Evolutionary conservation across 2,113 vertebrate species (phyloP).

Genomic region (Corythaixoides concolor): DNA sequence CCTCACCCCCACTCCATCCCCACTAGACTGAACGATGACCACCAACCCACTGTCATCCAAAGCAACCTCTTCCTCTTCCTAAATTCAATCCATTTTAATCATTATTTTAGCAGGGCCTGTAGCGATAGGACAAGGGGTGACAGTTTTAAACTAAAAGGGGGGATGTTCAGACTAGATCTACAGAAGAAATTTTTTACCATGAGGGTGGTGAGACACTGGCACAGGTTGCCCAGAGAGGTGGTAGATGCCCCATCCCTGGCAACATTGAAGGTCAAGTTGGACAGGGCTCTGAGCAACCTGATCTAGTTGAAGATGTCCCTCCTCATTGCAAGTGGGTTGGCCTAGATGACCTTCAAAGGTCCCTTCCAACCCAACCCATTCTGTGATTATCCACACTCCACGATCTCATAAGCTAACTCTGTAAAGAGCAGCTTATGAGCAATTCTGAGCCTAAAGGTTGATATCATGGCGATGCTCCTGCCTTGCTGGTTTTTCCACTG

Average conservation of each 20-base stretch:
- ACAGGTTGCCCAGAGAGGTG: neutral
- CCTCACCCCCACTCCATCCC: neutral
- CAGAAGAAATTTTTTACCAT: accelerated
- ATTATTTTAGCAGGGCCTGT: neutral
- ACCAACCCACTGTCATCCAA: neutral
- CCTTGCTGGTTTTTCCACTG: neutral
- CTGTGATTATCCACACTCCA: too few species aligned
- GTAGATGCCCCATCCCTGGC: neutral
- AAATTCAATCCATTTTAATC: neutral
- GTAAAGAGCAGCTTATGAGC: neutral
- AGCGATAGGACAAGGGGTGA: accelerated
- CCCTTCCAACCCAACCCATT: neutral
- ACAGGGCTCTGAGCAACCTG: neutral
- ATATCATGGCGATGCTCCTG: neutral
- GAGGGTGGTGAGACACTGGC: neutral
- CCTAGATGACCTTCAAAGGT: neutral
- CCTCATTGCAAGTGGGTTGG: neutral
- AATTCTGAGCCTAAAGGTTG: neutral
- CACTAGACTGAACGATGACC: too few species aligned
- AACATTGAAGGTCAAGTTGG: neutral
- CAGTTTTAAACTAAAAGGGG: neutral
- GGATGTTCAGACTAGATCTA: neutral
- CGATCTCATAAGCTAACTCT: too few species aligned
- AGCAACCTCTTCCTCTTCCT: neutral
- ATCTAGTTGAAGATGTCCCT: neutral